Percentiles rank a stretch among this genome's conserved stretches.
Conservation (phyloP, 2,888 invertebrate genomes). For the Troglohyphantes excavatus region DNA sequence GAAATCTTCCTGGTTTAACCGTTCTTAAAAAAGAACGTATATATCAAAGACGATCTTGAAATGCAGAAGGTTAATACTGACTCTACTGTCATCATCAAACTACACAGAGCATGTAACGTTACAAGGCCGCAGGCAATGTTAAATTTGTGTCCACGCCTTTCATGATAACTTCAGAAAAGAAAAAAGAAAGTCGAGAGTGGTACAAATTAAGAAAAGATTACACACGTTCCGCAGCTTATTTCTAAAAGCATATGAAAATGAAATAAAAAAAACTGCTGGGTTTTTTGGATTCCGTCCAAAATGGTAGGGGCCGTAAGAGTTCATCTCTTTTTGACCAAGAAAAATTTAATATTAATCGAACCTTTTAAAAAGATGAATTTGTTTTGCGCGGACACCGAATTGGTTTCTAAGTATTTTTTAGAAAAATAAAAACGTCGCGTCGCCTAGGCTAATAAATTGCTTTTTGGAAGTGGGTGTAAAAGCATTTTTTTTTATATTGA, state of each 20-base stretch:
- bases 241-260: slow-evolving; percentile 7
- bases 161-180: not conserved
- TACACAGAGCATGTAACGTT: too few species aligned
- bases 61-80: too few species aligned
- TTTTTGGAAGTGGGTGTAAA: not conserved
- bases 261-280: not conserved
- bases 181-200: not conserved
- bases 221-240: slow-evolving; percentile 22
- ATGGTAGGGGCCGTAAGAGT: slow-evolving; percentile 43
- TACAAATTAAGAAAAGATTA: slow-evolving; percentile 40
- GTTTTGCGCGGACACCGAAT: slow-evolving; percentile 12
- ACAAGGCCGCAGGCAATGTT: not conserved
- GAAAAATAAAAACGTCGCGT: not conserved
- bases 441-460: slow-evolving; percentile 18
- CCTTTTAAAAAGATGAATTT: slow-evolving; percentile 73
- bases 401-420: slow-evolving; percentile 20
- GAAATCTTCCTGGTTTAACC: too few species aligned
- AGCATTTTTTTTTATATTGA: not conserved
- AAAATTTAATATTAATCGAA: slow-evolving; percentile 63
- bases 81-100: too few species aligned
- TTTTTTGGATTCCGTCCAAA: slow-evolving; percentile 56
- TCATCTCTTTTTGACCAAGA: slow-evolving; percentile 28
- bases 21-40: too few species aligned
- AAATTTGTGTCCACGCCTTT: not conserved
- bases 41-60: too few species aligned